Conservation (phyloP, 2,797 vertebrate genomes). For the Hirundo rustica region DNA sequence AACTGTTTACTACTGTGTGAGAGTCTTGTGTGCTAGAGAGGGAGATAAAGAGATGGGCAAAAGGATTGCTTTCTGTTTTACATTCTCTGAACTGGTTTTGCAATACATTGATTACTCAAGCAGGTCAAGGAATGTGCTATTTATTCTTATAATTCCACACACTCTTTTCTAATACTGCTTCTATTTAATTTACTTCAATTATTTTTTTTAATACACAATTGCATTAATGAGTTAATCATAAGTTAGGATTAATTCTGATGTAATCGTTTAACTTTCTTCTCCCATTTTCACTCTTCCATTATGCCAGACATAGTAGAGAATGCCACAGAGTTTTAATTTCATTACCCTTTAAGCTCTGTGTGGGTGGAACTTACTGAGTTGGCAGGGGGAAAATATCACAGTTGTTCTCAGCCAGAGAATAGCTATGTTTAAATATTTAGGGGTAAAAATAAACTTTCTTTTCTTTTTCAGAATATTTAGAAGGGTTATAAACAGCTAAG, state of each 20-base stretch:
- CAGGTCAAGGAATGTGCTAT: neutral
- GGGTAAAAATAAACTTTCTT: neutral
- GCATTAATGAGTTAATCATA: neutral
- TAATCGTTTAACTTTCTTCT: neutral
- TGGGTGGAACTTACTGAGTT: neutral
- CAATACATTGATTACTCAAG: neutral
- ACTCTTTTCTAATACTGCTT: accelerated
- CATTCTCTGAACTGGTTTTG: neutral
- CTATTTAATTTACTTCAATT: neutral
- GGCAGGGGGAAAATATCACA: neutral
- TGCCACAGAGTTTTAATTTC: neutral
- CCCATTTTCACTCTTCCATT: neutral
- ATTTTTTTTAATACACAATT: neutral
- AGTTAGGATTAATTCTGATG: neutral
- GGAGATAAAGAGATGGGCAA: neutral
- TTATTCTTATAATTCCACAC: neutral
- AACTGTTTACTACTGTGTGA: neutral
- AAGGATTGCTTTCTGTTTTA: neutral
- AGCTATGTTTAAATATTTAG: neutral
- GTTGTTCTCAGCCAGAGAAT: neutral
- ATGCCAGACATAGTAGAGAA: neutral
- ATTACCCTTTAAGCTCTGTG: neutral
- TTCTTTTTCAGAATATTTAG: neutral
- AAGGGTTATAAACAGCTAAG: neutral
- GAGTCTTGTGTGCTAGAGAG: accelerated